These are phyloP conservation scores for Phaethornis superciliosus DNA, from an alignment of 2,113 vertebrate genomes.

Conservation along the genomic window DNA sequence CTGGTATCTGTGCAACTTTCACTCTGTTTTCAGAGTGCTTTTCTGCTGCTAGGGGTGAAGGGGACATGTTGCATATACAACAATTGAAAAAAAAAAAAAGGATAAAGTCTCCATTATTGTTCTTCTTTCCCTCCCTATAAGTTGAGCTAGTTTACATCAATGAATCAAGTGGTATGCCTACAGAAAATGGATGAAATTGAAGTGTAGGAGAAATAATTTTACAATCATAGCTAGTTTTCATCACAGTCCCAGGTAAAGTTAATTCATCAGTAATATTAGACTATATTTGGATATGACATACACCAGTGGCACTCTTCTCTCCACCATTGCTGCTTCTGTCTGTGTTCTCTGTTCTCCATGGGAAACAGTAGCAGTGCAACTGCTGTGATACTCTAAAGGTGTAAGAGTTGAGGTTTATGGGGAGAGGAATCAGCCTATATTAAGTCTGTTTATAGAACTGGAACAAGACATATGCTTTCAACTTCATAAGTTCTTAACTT, in stretches of 20 bases:
- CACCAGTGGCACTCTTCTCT: not conserved
- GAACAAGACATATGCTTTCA: not conserved
- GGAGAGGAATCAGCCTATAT: not conserved
- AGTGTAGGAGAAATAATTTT: not conserved
- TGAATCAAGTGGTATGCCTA: not conserved
- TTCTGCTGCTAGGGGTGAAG: not conserved
- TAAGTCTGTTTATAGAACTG: not conserved
- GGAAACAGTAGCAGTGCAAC: not conserved
- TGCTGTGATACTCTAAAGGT: not conserved
- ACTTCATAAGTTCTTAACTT: not conserved
- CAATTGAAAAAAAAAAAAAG: not conserved
- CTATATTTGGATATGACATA: not conserved
- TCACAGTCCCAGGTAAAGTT: not conserved
- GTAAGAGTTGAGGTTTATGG: not conserved
- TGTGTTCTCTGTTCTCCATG: not conserved
- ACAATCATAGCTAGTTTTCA: not conserved
- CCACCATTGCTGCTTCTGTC: not conserved
- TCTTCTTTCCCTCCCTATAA: not conserved
- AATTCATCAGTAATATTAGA: not conserved
- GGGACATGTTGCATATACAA: not conserved
- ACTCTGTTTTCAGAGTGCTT: not conserved
- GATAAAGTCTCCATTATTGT: not conserved
- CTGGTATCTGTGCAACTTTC: not conserved
- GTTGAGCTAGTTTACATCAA: not conserved
- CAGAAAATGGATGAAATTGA: not conserved